Evolutionary conservation across 2,113 vertebrate species (phyloP).

Genomic region (Phoxinus phoxinus): DNA sequence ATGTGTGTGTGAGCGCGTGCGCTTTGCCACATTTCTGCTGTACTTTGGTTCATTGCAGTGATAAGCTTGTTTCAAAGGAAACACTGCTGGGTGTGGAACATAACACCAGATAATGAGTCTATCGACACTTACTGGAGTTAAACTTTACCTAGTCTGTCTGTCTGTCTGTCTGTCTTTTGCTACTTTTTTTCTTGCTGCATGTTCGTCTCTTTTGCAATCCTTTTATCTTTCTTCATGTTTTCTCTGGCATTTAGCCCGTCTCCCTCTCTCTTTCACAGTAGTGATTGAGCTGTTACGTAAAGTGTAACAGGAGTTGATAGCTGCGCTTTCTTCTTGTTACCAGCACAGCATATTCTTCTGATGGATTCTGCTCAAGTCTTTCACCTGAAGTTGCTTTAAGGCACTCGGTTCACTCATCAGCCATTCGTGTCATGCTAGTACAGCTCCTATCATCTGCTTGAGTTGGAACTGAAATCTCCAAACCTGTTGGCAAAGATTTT

Average conservation of each 20-base stretch:
- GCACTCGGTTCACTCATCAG: not conserved
- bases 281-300: conserved; percentile 15
- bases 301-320: not conserved
- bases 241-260: not conserved
- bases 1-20: conserved; percentile 29
- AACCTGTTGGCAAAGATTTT: not conserved
- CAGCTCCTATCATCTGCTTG: not conserved
- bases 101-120: conserved; percentile 36
- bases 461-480: not conserved
- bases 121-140: conserved; percentile 37
- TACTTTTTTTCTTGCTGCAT: not conserved
- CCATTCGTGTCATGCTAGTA: not conserved
- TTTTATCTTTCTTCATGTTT: not conserved
- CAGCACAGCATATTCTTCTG: conserved; percentile 1
- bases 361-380: conserved; percentile 5
- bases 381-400: not conserved
- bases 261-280: not conserved
- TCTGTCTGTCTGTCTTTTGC: not conserved
- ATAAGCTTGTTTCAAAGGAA: conserved; percentile 41
- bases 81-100: conserved; percentile 32
- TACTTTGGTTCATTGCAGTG: conserved; percentile 51
- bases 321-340: not conserved
- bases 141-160: not conserved
- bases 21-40: conserved; percentile 43
- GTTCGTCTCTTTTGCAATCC: conserved; percentile 3